phyloP scores from a whole-genome alignment of 1,140 invertebrate genomes.

The Schmidtea mediterranea region DNA sequence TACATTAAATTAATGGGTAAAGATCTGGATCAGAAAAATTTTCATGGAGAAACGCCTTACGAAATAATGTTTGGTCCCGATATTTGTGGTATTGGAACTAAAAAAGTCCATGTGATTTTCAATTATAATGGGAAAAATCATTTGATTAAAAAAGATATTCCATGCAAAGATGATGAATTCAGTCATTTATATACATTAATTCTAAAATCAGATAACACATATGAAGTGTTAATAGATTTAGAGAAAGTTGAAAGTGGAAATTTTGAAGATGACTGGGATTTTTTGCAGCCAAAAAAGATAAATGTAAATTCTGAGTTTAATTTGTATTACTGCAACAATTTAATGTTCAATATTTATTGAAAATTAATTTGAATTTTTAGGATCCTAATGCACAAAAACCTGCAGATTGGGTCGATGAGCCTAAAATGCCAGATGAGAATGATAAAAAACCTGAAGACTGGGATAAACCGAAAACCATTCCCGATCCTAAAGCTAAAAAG shows the following conservation, averaged over 20 bases:
- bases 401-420: constrained; percentile 49
- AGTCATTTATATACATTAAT: constrained; percentile 82
- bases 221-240: constrained; percentile 78
- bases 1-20: constrained; percentile 85
- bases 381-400: constrained; percentile 28
- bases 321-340: no score
- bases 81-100: constrained; percentile 88
- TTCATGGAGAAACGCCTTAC: constrained; percentile 87
- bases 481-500: constrained; percentile 83
- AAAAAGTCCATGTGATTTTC: constrained; percentile 97
- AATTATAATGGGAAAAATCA: constrained; percentile 94
- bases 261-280: constrained; percentile 73
- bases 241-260: constrained; percentile 73
- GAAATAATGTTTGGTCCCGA: constrained; percentile 95
- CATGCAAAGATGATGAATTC: constrained; percentile 28
- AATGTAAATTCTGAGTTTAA: constrained; percentile 10
- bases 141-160: constrained; percentile 62
- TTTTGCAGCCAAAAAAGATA: constrained; percentile 35
- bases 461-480: constrained; percentile 87
- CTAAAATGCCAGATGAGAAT: constrained; percentile 76
- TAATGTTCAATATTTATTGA: no score
- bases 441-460: constrained; percentile 63
- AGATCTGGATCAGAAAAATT: constrained; percentile 55
- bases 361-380: no score
- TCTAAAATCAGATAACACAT: constrained; percentile 78